Base-by-base conservation (phyloP, 2,888 invertebrate genomes). In the Phanerotoma sp. region DNA sequence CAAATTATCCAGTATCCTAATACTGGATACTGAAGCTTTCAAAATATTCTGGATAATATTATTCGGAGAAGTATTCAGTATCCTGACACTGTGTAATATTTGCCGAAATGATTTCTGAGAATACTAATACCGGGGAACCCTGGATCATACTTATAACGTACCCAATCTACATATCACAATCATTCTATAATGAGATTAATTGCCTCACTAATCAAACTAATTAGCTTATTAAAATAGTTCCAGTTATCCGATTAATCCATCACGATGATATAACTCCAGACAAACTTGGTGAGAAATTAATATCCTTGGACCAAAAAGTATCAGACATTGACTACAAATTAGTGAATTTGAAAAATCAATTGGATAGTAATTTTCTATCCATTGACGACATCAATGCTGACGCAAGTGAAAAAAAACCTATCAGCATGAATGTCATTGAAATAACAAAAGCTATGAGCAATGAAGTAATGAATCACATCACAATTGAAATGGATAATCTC, bases 361-460 rank as follows among this genome's bases (percentile, higher is more conserved):
- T 92, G 64, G 92, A 93, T 70, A 89, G 84, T 69, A 91, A 91
- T 73, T 88, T 89, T 69, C 79, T 91, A 55, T 87, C 89, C 51
- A 79, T 70, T 40, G 92, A 92, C 69, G 92, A 92, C 68, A 88
- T 91, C 58, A 91, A 91, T 69, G 91, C 88, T 1, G 91, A 91
- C 75, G 91, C 91, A 0, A 91, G 91, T 68, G 92, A 92, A 77
- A 91, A 90, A 78, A 91, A 91, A 70, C 89, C 91, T 2, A 84
- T 91, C 44, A 90, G 89, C 72, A 85, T 91, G 81, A 91, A 90
- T 72, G 87, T 89, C 11, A 83, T 89, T 49, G 91, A 91, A 77
- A 89, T 90, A 56, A 88, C 90, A 3, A 91, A 91, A 78, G 86
- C 90, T n/a, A 82, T 91, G 71, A 91, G 88, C 74, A 82, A 86